Base-by-base conservation (phyloP, 30 jellyfish, hydroid and myxozoan species). In the Nemopilema nomurai region DNA sequence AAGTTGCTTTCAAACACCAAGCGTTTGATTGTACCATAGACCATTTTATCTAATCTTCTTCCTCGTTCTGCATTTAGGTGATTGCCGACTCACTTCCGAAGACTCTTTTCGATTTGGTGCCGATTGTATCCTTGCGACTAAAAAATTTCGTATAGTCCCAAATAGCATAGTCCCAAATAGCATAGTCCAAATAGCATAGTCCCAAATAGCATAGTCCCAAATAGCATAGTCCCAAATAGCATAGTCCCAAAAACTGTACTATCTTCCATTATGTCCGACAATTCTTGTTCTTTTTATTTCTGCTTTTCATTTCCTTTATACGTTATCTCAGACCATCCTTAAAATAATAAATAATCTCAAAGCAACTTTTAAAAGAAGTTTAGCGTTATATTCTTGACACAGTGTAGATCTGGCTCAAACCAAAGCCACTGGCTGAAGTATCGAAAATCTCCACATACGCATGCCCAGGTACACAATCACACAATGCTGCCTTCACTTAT, bases 101-200 rank as follows among this genome's bases (percentile, higher is more conserved):
- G 80, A 74, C 84, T 67, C 87, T 86, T 0, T 77, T 76, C 51
- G 89, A 76, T 23, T 85, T 84, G 22, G 62, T 86, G 82, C 95
- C 95, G 9, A 77, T 78, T 65, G 95, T 86, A 86, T 86, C 95
- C 95, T 86, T 75, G 31, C 31, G 27, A 18, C 29, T 63, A 7
- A 63, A n/a, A n/a, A n/a, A n/a, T n/a, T n/a, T n/a, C 30, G 8
- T 63, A 3, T 1, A n/a, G 27, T 63, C 7, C 30, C 18, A 19
- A 19, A 24, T 63, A 63, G 7, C 7, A n/a, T 1, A 63, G 4
- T n/a, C 4, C 8, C 73, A 19, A 1, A 3, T 19, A 63, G 18
- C 7, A 7, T 8, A 19, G 73, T 63, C 29, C 20, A 19, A 3
- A 63, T 18, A 3, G 6, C 13, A 41, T 13, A 3, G 17, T 63